These are phyloP conservation scores for Synergus itoensis DNA, from an alignment of 2,888 invertebrate species.

Conservation along the genomic window DNA sequence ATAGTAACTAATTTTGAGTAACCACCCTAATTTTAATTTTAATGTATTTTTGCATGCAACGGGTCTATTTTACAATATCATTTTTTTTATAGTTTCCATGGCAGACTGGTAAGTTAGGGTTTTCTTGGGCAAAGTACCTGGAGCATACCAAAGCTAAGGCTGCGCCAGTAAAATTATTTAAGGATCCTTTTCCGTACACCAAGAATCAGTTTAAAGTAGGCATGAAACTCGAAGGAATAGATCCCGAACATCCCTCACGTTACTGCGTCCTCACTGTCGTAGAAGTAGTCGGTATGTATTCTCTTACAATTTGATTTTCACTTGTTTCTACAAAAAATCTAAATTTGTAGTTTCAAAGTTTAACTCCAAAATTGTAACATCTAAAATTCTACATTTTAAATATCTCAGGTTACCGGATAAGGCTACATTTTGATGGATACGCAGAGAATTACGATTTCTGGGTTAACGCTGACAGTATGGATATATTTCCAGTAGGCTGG, in stretches of 20 bases:
- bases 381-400: slow-evolving; percentile 32
- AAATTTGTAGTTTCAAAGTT: not conserved
- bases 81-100: slow-evolving; percentile 80
- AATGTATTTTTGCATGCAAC: not conserved
- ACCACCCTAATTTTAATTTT: not conserved
- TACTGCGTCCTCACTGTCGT: slow-evolving; percentile 93
- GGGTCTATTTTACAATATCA: not conserved
- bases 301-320: not conserved
- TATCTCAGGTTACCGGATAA: slow-evolving; percentile 85
- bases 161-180: slow-evolving; percentile 88
- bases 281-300: slow-evolving; percentile 81
- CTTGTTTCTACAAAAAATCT: not conserved
- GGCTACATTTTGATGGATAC: slow-evolving; percentile 95
- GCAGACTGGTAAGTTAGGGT: slow-evolving; percentile 86
- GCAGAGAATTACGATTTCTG: slow-evolving; percentile 94
- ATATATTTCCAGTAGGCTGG: slow-evolving; percentile 97
- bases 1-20: not conserved
- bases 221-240: slow-evolving; percentile 95
- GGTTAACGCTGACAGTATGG: slow-evolving; percentile 94
- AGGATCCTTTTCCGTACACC: slow-evolving; percentile 87
- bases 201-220: slow-evolving; percentile 90
- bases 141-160: slow-evolving; percentile 86
- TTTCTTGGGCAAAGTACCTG: slow-evolving; percentile 89
- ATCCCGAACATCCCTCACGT: slow-evolving; percentile 93
- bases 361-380: slow-evolving; percentile 5